phyloP scores from a whole-genome alignment of 2,888 invertebrate genomes.

The Lissonota sp. region DNA sequence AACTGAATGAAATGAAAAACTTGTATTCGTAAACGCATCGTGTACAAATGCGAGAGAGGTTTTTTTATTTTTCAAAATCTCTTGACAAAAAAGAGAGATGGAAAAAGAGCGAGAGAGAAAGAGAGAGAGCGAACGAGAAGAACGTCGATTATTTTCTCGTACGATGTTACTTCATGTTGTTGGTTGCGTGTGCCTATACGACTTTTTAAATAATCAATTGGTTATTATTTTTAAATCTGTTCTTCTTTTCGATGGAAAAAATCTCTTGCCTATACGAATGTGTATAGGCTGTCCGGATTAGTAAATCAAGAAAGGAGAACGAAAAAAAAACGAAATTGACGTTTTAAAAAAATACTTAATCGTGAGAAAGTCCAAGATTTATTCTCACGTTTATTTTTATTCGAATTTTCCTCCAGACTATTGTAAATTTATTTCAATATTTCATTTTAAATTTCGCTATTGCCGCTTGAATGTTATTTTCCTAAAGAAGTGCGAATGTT shows the following conservation, averaged over 20 bases:
- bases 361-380: slow-evolving; percentile 17
- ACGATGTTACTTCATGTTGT: slow-evolving; percentile 32
- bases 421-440: slow-evolving; percentile 54
- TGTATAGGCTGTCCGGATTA: slow-evolving; percentile 33
- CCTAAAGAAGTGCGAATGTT: slow-evolving; percentile 37
- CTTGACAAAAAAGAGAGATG: slow-evolving; percentile 4
- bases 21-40: slow-evolving; percentile 19
- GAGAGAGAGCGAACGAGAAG: slow-evolving; percentile 1
- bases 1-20: slow-evolving; percentile 25
- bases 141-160: slow-evolving; percentile 9
- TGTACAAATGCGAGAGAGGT: slow-evolving; percentile 9
- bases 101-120: not conserved
- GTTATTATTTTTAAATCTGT: slow-evolving; percentile 23
- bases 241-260: slow-evolving; percentile 10
- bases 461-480: slow-evolving; percentile 25
- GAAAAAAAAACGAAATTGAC: slow-evolving; percentile 28
- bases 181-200: slow-evolving; percentile 22
- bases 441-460: slow-evolving; percentile 16
- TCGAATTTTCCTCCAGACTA: slow-evolving; percentile 26
- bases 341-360: slow-evolving; percentile 13
- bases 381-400: not conserved
- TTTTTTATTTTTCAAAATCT: slow-evolving; percentile 39
- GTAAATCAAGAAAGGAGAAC: slow-evolving; percentile 32
- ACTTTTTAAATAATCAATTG: slow-evolving; percentile 34
- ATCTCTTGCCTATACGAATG: slow-evolving; percentile 32